Base-by-base conservation (phyloP, 2,113 vertebrate species). In the Agelaius tricolor region DNA sequence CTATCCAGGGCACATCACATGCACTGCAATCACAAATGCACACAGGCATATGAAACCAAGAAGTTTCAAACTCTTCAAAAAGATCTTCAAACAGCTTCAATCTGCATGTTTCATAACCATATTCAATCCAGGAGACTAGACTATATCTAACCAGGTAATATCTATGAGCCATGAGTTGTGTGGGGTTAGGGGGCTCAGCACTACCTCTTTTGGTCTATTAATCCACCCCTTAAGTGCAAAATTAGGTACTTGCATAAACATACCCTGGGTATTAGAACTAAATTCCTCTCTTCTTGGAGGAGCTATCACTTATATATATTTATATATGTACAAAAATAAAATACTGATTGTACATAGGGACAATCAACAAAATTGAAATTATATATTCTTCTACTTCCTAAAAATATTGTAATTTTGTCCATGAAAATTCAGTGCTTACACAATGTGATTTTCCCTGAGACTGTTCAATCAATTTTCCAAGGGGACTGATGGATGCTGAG, bases 1-100 rank as follows among this genome's bases (percentile, higher is more conserved):
- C 14, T 2, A 2, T 55, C 19, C 7, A 0, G 0, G 5, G 4
- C 5, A 1, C 12, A 57, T 49, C 61, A 33, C 24, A 20, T 27
- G 13, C 22, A n/a, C 16, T 46, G 28, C 22, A 75, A n/a, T 39
- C 13, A 74, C n/a, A 67, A 51, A 22, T 3, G 5, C 20, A 17
- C 2, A 6, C 3, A 51, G 28, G 5, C 0, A 13, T 8, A 37
- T 37, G 27, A 91, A 81, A 33, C 9, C 37, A 67, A 55, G 15
- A 65, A 15, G 19, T 54, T 65, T 35, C 19, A 44, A 44, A 43
- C 18, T n/a, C 37, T 52, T 51, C 30, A 33, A 57, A 46, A 19
- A 74, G 6, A 9, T 23, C 43, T 75, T 83, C 43, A 26, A 39
- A 76, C 30, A 47, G 1, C 27, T 83, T 68, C 49, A 85, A 35